A percentile compares a stretch with the other conserved stretches of the same genome.
Conservation (phyloP, 30 jellyfish, hydroid and myxozoan species). For the Aurelia sp. region DNA sequence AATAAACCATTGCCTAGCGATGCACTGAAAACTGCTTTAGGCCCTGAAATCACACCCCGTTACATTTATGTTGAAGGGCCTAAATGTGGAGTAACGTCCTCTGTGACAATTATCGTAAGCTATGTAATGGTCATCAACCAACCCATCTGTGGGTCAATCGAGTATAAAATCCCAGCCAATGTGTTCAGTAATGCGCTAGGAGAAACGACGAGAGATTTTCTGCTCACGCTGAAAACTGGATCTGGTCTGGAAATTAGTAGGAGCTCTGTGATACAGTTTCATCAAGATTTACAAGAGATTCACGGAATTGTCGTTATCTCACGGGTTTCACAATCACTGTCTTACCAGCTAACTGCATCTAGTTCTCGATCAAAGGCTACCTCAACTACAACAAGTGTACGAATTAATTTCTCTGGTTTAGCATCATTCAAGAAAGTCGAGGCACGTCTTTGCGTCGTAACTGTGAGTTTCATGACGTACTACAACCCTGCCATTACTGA, state of each 20-base stretch:
- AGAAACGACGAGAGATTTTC: constrained; percentile 73
- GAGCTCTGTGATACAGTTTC: constrained; percentile 30
- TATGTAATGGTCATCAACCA: constrained; percentile 13
- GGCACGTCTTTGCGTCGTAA: constrained; percentile 31
- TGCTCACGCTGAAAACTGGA: constrained; percentile 37
- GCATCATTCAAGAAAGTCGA: background rate
- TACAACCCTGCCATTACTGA: constrained; percentile 63
- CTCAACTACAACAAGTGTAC: constrained; percentile 33
- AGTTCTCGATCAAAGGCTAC: constrained; percentile 55
- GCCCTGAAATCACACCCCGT: constrained; percentile 54
- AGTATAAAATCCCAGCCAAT: constrained; percentile 53
- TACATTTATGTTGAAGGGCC: constrained; percentile 80
- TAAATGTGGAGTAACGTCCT: constrained; percentile 56
- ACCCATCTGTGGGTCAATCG: constrained; percentile 63
- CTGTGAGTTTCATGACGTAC: constrained; percentile 5
- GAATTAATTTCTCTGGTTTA: constrained; percentile 46
- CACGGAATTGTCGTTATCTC: constrained; percentile 51
- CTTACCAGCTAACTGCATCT: constrained; percentile 55
- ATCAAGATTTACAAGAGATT: constrained; percentile 41
- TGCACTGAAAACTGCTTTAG: constrained; percentile 62
- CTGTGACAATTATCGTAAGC: constrained; percentile 31
- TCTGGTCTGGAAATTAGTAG: constrained; percentile 1
- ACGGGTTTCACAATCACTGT: constrained; percentile 14
- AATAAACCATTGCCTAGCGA: constrained; percentile 73
- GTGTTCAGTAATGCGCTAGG: constrained; percentile 78